Evolutionary conservation across 2,888 invertebrate species (phyloP), one percentile per base, ranked within the genome.

Genomic region (Deilephila elpenor): DNA sequence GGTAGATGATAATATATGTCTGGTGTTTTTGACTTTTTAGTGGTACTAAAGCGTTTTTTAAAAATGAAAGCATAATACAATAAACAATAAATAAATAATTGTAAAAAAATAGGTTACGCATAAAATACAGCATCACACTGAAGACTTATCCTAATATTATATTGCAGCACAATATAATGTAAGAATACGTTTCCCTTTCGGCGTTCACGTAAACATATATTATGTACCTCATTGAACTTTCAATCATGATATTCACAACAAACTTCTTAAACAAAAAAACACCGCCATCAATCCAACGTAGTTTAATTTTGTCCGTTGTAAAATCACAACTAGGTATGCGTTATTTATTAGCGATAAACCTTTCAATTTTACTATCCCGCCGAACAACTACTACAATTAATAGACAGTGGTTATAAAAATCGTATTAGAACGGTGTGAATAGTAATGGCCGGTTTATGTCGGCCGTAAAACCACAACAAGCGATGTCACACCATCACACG

Each of bases 361-460:
- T 86, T 88, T 86, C 81, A 86, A 86, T 84, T 90, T 90, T 88
- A 92, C 83, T 85, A 82, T 80, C 85, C 82, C 80, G 86, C 86
- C 86, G 79, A 85, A 88, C 88, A 88, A 89, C 89, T 88, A 88
- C 86, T 84, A 87, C 86, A 89, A 91, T 91, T 91, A 91, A 90
- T 89, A 90, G 84, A 86, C 82, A 85, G 75, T 81, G 85, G 83
- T 83, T 84, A 89, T 91, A 91, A 90, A 90, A 91, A 88, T 88
- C 87, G 88, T 88, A 90, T 90, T 88, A 90, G 86, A 89, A 87
- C 85, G 84, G 87, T 88, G 89, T 91, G 90, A 91, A 92, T 91
- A 84, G 88, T 89, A 89, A 91, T 88, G 83, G 86, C 82, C 83
- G 78, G 84, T 91, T 92, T 92, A 92, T 89, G 81, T 84, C 74